These are phyloP conservation scores for Gari tellinella DNA, from an alignment of 2,888 invertebrate species.

Conservation along the genomic window DNA sequence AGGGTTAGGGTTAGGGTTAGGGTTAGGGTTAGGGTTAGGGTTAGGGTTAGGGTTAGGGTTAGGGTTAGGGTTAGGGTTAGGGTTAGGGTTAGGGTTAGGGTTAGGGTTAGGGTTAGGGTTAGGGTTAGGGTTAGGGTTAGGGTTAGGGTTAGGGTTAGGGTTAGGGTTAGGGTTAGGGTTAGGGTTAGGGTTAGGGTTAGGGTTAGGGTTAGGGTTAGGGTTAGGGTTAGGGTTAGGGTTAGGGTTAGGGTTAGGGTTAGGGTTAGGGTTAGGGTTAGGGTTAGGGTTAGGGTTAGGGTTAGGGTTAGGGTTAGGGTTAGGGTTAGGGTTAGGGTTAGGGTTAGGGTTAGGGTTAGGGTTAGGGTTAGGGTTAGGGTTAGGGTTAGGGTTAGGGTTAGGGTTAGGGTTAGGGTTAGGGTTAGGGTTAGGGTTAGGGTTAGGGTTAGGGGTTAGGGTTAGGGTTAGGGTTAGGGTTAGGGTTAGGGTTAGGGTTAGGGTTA, in stretches of 20 bases:
- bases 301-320: constrained; percentile 40
- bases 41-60: constrained; percentile 42
- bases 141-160: constrained; percentile 14
- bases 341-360: constrained; percentile 37
- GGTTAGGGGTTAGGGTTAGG: too few relatives aligned
- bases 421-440: constrained; percentile 39
- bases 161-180: constrained; percentile 12
- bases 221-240: constrained; percentile 21
- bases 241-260: constrained; percentile 25
- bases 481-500: constrained; percentile 9
- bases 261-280: constrained; percentile 37
- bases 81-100: constrained; percentile 23
- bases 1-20: constrained; percentile 27
- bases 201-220: constrained; percentile 33
- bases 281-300: too few relatives aligned
- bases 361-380: constrained; percentile 28
- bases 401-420: constrained; percentile 40
- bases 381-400: constrained; percentile 25
- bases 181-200: constrained; percentile 22
- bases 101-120: constrained; percentile 32
- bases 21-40: constrained; percentile 28
- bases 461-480: constrained; percentile 24
- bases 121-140: constrained; percentile 22
- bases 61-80: constrained; percentile 41
- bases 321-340: constrained; percentile 36